Percentiles rank a stretch among this genome's conserved stretches.
Evolutionary conservation across 2,113 vertebrate species (phyloP).

Genomic region (Potamarius usumacintae): DNA sequence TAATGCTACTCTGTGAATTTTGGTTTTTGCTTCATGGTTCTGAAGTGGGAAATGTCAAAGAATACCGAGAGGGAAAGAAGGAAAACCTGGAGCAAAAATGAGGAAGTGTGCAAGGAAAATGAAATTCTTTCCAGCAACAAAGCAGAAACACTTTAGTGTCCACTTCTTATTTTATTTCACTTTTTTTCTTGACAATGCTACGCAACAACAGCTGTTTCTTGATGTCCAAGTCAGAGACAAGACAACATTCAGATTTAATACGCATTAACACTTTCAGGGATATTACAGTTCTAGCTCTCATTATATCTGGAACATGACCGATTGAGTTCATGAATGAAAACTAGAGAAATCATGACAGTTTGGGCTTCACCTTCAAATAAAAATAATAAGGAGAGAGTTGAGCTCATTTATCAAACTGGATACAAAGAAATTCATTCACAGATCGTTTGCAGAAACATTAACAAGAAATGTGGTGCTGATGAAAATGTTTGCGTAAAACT

Average conservation of each 20-base stretch:
- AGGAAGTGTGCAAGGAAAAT: background rate
- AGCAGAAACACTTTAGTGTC: background rate
- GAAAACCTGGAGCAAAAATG: background rate
- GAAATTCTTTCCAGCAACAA: background rate
- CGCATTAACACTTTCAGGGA: background rate
- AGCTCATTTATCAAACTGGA: background rate
- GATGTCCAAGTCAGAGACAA: background rate
- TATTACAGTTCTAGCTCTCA: background rate
- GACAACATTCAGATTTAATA: background rate
- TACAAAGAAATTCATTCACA: too few relatives aligned
- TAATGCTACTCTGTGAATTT: background rate
- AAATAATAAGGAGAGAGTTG: background rate
- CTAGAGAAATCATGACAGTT: background rate
- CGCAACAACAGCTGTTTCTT: background rate
- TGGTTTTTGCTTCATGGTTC: background rate
- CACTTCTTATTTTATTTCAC: background rate
- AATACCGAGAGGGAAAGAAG: background rate
- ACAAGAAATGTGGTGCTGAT: too few relatives aligned
- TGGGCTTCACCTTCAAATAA: background rate
- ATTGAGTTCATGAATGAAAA: background rate
- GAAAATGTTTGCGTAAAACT: background rate
- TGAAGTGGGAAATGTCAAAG: background rate
- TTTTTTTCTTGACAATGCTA: background rate
- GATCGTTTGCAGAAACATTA: too few relatives aligned
- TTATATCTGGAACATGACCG: background rate